Evolutionary conservation across 2,888 invertebrate genomes (phyloP).

Genomic region (Athetis lepigone): DNA sequence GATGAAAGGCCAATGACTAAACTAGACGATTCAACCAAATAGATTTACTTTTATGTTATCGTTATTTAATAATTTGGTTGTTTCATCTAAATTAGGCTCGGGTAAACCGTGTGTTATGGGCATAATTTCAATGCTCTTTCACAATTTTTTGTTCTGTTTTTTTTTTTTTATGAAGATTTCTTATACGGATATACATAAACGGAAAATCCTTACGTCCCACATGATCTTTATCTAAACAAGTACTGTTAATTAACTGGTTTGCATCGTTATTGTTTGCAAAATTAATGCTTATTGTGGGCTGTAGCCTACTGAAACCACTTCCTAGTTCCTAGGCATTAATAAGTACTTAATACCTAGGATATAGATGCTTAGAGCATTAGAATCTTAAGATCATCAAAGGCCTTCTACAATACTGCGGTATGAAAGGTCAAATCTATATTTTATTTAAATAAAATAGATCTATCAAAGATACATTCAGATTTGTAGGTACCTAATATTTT

Average conservation of each 20-base stretch:
- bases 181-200: slow-evolving; percentile 44
- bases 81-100: background rate
- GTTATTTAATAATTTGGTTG: slow-evolving; percentile 1
- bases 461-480: no score
- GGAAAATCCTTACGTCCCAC: slow-evolving; percentile 61
- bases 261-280: slow-evolving; percentile 58
- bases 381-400: slow-evolving; percentile 13
- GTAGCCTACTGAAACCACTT: slow-evolving; percentile 57
- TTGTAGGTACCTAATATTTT: no score
- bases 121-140: background rate
- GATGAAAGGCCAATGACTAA: background rate
- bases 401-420: background rate
- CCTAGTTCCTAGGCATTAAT: slow-evolving; percentile 62
- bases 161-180: background rate
- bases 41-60: background rate
- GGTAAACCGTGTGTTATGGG: no score
- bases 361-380: no score
- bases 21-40: background rate
- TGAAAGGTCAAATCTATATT: background rate
- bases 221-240: slow-evolving; percentile 48
- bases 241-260: slow-evolving; percentile 58
- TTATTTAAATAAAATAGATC: no score
- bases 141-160: background rate
- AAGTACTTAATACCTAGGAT: no score
- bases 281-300: slow-evolving; percentile 55